A percentile compares a stretch with the other conserved stretches of the same genome.
phyloP scores from a whole-genome alignment of 2,113 vertebrate genomes.

The Siphamia tubifer region DNA sequence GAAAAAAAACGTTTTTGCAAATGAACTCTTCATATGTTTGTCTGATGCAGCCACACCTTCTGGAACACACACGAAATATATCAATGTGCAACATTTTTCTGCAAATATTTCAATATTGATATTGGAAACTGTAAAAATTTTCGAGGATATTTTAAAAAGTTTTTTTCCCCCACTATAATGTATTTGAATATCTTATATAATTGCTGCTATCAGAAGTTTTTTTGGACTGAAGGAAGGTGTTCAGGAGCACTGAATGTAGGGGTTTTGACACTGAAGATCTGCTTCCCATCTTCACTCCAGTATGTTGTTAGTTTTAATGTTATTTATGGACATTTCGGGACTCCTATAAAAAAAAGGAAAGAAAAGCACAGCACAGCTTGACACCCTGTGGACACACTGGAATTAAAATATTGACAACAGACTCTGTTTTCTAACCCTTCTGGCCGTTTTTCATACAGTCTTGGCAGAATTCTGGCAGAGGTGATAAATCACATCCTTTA shows the following conservation, averaged over 20 bases:
- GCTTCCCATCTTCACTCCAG: not conserved
- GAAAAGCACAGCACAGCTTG: constrained; percentile 35
- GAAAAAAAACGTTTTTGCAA: no score
- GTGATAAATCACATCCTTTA: constrained; percentile 78
- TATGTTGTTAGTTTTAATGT: constrained; percentile 36
- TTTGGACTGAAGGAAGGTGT: not conserved
- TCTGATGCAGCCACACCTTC: no score
- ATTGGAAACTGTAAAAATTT: no score
- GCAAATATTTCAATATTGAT: no score
- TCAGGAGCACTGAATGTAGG: not conserved
- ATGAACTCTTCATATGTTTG: no score
- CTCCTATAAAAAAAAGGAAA: constrained; percentile 48
- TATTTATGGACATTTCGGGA: constrained; percentile 51
- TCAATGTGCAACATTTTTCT: no score
- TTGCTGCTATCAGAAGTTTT: no score
- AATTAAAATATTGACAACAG: constrained; percentile 68
- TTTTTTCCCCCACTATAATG: no score
- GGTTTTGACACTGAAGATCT: not conserved
- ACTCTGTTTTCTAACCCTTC: constrained; percentile 62
- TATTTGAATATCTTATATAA: no score
- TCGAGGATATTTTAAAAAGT: no score
- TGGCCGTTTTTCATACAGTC: constrained; percentile 65
- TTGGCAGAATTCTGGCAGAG: constrained; percentile 73
- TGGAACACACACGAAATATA: no score
- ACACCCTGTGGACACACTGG: constrained; percentile 59